A percentile compares a stretch with the other conserved stretches of the same genome.
Evolutionary conservation across 37 sponge, comb jelly and placozoan genomes (phyloP).

Genomic region (Cladorhizidae sp.): DNA sequence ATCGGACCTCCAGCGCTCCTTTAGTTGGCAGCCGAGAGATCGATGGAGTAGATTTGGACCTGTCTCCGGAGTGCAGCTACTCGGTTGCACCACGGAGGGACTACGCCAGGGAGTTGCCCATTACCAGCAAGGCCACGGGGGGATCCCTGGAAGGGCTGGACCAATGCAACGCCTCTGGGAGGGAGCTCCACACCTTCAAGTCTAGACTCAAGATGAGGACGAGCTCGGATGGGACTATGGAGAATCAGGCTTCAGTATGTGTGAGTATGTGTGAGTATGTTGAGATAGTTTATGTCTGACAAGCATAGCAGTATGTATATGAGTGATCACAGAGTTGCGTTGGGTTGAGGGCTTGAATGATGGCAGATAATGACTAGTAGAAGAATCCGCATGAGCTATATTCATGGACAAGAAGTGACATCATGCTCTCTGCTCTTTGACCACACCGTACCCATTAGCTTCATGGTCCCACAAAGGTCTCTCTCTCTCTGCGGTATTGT

Average conservation of each 20-base stretch:
- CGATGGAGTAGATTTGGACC: neutral
- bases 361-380: no score
- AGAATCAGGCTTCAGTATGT: neutral
- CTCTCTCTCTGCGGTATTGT: no score
- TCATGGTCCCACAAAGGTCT: no score
- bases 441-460: no score
- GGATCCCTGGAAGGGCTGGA: neutral
- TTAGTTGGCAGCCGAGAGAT: conserved; percentile 11
- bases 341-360: no score
- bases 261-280: neutral
- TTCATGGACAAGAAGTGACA: no score
- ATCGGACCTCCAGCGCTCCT: conserved; percentile 27
- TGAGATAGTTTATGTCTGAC: no score
- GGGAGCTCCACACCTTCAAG: neutral
- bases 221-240: conserved; percentile 3
- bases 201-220: conserved; percentile 1
- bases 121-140: neutral
- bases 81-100: neutral
- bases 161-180: neutral
- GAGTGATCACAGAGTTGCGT: no score
- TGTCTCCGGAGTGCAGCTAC: neutral
- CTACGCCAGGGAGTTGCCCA: no score
- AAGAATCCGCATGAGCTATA: no score
- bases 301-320: no score
- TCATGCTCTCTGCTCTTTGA: no score